These are phyloP conservation scores for Parauchenoglanis punctatus DNA, from an alignment of 2,797 vertebrate genomes.

Conservation along the genomic window DNA sequence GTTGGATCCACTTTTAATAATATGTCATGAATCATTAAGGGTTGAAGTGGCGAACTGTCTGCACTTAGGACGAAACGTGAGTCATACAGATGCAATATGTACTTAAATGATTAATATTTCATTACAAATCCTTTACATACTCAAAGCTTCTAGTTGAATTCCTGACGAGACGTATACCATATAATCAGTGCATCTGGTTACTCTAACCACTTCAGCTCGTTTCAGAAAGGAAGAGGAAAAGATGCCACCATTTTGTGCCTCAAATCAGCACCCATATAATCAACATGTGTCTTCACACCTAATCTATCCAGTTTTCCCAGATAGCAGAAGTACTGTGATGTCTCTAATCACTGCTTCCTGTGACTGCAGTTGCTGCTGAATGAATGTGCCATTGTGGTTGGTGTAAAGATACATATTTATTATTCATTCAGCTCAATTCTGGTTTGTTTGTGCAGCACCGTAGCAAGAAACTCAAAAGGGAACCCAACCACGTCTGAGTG, in stretches of 20 bases:
- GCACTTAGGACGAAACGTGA: not conserved
- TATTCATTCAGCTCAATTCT: not conserved
- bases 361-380: not conserved
- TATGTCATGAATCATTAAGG: not conserved
- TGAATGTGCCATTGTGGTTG: not conserved
- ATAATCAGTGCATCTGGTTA: not conserved
- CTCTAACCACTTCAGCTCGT: not conserved
- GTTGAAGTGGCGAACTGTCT: not conserved
- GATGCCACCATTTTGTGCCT: not conserved
- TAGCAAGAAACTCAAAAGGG: not conserved
- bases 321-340: not conserved
- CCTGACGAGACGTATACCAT: not conserved
- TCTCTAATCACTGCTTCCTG: not conserved
- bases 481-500: not conserved
- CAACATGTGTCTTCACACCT: not conserved
- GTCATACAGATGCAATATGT: not conserved
- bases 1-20: conserved; percentile 1
- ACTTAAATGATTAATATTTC: not conserved
- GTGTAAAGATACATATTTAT: not conserved
- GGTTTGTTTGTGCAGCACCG: not conserved
- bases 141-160: not conserved
- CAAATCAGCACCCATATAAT: not conserved
- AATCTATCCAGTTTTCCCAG: not conserved
- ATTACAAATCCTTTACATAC: not conserved
- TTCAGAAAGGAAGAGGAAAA: not conserved